A percentile compares a stretch with the other conserved stretches of the same genome.
Evolutionary conservation across 2,113 vertebrate genomes (phyloP).

Genomic region (Nicator chloris): DNA sequence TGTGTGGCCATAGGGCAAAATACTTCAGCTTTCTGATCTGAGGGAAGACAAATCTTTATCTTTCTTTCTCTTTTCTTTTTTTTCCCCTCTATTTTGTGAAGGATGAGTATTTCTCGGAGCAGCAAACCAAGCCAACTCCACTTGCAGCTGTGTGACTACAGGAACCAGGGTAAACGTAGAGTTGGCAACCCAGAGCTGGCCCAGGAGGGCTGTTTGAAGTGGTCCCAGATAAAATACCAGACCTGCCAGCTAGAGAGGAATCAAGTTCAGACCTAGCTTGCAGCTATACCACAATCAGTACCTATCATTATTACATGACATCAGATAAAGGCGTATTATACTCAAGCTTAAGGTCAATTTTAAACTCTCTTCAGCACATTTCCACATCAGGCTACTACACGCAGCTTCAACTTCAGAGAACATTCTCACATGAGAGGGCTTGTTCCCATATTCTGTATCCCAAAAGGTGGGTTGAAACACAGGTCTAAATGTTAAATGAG

Average conservation of each 20-base stretch:
- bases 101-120: neutral
- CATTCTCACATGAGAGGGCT: neutral
- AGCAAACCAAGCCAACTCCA: neutral
- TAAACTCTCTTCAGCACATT: neutral
- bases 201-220: slow-evolving; percentile 15
- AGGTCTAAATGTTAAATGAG: neutral
- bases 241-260: neutral
- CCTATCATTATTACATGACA: neutral
- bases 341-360: neutral
- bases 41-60: neutral
- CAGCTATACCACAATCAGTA: neutral
- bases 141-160: neutral
- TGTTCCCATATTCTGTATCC: neutral
- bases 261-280: neutral
- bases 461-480: neutral
- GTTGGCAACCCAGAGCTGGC: neutral
- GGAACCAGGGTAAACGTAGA: neutral
- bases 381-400: neutral
- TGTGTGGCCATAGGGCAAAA: neutral
- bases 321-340: neutral
- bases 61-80: neutral
- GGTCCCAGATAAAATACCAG: neutral
- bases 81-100: neutral
- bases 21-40: neutral
- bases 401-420: neutral